These are phyloP conservation scores for Elephantulus edwardii DNA, from an alignment of 2,113 vertebrate genomes.

Conservation along the genomic window DNA sequence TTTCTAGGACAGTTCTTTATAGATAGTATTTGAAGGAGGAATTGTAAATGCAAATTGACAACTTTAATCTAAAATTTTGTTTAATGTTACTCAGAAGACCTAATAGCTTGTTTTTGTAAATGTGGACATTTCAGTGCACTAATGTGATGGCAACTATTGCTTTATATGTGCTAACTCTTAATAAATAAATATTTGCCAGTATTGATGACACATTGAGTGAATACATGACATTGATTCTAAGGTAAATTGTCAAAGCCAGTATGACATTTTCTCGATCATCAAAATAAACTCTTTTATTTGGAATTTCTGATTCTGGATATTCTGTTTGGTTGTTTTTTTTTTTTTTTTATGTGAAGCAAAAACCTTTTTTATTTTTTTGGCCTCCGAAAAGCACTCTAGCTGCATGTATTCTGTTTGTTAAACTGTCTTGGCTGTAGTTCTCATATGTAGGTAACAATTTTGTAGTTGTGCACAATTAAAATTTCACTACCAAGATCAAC, in stretches of 20 bases:
- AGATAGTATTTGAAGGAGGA: background rate
- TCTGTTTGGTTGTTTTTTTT: no score
- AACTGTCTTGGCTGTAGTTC: background rate
- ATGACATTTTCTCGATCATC: background rate
- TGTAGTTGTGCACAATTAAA: background rate
- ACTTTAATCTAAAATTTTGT: slow-evolving; percentile 13
- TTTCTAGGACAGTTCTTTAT: slow-evolving; percentile 8
- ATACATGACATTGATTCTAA: slow-evolving; percentile 40
- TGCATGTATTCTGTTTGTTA: background rate
- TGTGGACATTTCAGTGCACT: slow-evolving; percentile 33
- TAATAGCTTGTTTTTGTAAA: slow-evolving; percentile 36
- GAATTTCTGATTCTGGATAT: no score
- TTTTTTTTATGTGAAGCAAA: no score
- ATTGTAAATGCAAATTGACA: slow-evolving; percentile 22
- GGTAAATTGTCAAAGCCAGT: slow-evolving; percentile 30
- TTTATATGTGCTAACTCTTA: background rate
- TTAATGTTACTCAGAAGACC: background rate
- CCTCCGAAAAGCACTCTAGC: no score
- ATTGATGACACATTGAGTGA: background rate
- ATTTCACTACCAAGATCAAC: background rate
- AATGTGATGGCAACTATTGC: slow-evolving; percentile 10
- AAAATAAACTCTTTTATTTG: slow-evolving; percentile 42
- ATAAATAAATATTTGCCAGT: background rate
- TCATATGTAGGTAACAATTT: background rate
- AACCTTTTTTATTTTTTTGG: no score